Percentiles rank a stretch among this genome's conserved stretches.
These are phyloP conservation scores for Morus bassanus DNA, from an alignment of 2,797 vertebrate species.

Conservation along the genomic window DNA sequence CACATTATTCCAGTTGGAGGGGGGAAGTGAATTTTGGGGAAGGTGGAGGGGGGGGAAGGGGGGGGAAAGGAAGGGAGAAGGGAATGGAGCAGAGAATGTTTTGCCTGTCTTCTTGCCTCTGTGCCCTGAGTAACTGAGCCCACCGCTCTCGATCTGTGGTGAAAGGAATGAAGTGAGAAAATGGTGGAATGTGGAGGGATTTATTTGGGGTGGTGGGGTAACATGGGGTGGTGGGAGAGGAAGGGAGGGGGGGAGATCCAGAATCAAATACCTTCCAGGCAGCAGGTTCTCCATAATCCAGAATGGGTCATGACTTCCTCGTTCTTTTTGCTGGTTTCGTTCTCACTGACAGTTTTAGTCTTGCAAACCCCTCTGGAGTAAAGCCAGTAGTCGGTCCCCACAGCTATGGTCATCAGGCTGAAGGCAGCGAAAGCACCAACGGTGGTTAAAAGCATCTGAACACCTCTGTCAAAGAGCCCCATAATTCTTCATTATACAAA, in stretches of 20 bases:
- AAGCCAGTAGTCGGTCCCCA: slow-evolving; percentile 99
- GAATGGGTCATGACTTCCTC: slow-evolving; percentile 99
- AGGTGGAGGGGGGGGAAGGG: neutral
- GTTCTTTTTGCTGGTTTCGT: slow-evolving; percentile 98
- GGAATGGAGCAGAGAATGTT: slow-evolving; percentile 45
- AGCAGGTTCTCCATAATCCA: slow-evolving; percentile 98
- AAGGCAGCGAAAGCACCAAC: slow-evolving; percentile 99
- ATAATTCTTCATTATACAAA: slow-evolving; percentile 99
- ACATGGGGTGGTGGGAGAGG: slow-evolving; percentile 44
- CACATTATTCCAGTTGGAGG: slow-evolving; percentile 35
- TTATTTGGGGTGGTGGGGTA: slow-evolving; percentile 27
- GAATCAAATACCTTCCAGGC: slow-evolving; percentile 91
- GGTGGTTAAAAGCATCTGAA: slow-evolving; percentile 99
- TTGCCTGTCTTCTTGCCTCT: slow-evolving; percentile 59
- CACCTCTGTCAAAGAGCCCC: slow-evolving; percentile 98
- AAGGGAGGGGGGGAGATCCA: slow-evolving; percentile 54
- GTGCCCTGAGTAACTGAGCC: slow-evolving; percentile 68
- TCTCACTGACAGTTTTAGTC: slow-evolving; percentile 93
- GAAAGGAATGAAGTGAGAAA: slow-evolving; percentile 77
- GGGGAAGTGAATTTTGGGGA: slow-evolving; percentile 5
- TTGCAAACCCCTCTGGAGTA: slow-evolving; percentile 98
- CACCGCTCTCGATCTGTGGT: slow-evolving; percentile 37
- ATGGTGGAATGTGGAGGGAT: slow-evolving; percentile 79
- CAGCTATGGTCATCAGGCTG: slow-evolving; percentile 99
- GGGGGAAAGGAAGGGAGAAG: neutral